Percentiles rank a stretch among this genome's conserved stretches.
Evolutionary conservation across 2,888 invertebrate species (phyloP).

Genomic region (Slavum lentiscoides): DNA sequence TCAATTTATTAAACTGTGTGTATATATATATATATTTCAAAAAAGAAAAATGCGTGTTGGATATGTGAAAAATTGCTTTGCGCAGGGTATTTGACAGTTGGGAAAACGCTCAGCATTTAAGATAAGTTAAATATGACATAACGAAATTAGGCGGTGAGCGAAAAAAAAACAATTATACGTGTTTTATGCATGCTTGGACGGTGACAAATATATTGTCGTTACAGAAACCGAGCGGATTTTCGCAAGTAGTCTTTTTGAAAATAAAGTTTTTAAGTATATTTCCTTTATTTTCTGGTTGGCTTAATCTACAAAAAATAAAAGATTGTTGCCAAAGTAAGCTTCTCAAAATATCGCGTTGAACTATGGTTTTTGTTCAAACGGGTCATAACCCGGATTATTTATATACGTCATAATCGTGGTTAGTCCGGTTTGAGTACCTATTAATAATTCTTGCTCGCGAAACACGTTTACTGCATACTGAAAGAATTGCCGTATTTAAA

Average conservation of each 20-base stretch:
- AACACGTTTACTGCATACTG: no score
- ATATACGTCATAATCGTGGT: not conserved
- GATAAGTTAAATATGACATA: conserved; percentile 3
- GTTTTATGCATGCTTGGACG: not conserved
- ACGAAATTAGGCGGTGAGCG: not conserved
- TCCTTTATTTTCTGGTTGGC: not conserved
- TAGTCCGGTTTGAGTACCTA: no score
- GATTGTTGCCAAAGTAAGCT: not conserved
- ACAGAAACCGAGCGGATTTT: not conserved
- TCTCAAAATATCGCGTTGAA: not conserved
- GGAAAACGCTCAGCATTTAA: not conserved
- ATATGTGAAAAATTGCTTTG: not conserved
- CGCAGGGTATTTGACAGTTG: not conserved
- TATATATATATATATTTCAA: no score
- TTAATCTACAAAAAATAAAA: not conserved
- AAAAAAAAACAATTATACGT: conserved; percentile 34
- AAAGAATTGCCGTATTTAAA: no score
- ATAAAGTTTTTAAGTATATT: conserved; percentile 8
- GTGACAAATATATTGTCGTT: not conserved
- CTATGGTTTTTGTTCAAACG: not conserved
- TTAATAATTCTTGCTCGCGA: no score
- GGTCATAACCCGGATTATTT: not conserved
- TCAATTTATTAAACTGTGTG: no score
- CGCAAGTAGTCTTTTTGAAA: not conserved
- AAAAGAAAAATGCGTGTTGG: not conserved